phyloP scores from a whole-genome alignment of 2,888 invertebrate species.

The Melieria picta region DNA sequence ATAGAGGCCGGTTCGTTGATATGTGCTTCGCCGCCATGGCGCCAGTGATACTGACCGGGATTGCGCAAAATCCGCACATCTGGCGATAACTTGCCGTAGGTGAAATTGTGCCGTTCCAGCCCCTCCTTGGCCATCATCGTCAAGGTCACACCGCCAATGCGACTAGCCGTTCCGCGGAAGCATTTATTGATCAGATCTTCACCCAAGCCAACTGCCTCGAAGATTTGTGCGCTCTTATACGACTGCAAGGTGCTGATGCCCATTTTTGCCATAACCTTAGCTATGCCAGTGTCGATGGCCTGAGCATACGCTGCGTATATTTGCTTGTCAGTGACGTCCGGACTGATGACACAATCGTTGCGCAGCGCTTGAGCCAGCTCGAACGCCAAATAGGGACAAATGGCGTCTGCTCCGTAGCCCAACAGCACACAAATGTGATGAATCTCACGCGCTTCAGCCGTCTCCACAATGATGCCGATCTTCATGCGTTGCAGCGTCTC shows the following conservation, averaged over 20 bases:
- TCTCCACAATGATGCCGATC: constrained; percentile 93
- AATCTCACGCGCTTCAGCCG: constrained; percentile 94
- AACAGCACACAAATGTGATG: constrained; percentile 96
- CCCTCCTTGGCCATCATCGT: constrained; percentile 88
- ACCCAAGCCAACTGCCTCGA: constrained; percentile 96
- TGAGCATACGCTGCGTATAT: constrained; percentile 89
- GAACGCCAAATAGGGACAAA: constrained; percentile 96
- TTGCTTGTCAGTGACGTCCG: constrained; percentile 78
- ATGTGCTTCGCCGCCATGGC: constrained; percentile 96
- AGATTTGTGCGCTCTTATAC: constrained; percentile 99
- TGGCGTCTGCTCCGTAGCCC: constrained; percentile 96
- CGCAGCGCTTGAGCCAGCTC: constrained; percentile 90
- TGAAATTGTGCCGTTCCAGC: constrained; percentile 80
- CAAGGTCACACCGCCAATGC: constrained; percentile 89
- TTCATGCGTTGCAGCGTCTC: constrained; percentile 96
- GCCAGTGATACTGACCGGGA: constrained; percentile 96
- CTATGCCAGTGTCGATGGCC: constrained; percentile 90
- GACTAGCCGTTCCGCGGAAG: constrained; percentile 81
- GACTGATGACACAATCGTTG: constrained; percentile 85
- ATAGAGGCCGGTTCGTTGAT: constrained; percentile 93
- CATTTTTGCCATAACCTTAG: constrained; percentile 99
- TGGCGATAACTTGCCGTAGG: constrained; percentile 72
- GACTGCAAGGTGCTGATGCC: constrained; percentile 98
- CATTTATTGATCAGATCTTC: constrained; percentile 94
- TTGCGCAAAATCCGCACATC: constrained; percentile 79